Conservation (phyloP, 2,113 vertebrate species). For the Cercocebus atys region DNA sequence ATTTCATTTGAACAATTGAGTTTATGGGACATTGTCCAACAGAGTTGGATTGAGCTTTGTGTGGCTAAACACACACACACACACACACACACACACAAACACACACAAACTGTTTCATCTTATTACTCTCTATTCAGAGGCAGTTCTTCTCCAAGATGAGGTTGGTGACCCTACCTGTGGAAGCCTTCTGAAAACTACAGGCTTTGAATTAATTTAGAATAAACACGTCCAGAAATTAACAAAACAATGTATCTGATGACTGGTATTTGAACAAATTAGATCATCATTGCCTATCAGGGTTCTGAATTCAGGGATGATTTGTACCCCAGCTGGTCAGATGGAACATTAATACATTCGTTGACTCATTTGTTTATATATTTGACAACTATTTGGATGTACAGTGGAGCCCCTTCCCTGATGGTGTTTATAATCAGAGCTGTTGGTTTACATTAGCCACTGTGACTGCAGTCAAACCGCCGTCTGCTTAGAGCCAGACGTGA, state of each 20-base stretch:
- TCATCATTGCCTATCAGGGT: not conserved
- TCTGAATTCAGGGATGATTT: not conserved
- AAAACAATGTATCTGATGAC: not conserved
- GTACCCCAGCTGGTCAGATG: not conserved
- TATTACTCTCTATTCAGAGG: not conserved
- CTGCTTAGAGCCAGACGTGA: not conserved
- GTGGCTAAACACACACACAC: not conserved
- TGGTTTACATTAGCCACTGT: not conserved
- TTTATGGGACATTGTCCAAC: not conserved
- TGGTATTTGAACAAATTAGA: not conserved
- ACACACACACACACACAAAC: not conserved
- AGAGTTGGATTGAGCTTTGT: not conserved
- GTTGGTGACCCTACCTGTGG: not conserved
- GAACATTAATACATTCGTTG: not conserved
- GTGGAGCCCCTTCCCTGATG: fast-evolving
- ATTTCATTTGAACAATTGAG: conserved; percentile 1
- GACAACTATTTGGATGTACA: not conserved
- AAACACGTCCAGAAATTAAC: not conserved
- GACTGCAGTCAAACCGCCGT: not conserved
- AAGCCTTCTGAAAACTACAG: not conserved
- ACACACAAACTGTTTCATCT: not conserved
- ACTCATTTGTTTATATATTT: not conserved
- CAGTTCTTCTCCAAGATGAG: not conserved
- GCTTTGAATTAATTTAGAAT: not conserved
- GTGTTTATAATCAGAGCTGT: not conserved